phyloP scores from a whole-genome alignment of 2,888 invertebrate species.

The Dryomyza anilis region DNA sequence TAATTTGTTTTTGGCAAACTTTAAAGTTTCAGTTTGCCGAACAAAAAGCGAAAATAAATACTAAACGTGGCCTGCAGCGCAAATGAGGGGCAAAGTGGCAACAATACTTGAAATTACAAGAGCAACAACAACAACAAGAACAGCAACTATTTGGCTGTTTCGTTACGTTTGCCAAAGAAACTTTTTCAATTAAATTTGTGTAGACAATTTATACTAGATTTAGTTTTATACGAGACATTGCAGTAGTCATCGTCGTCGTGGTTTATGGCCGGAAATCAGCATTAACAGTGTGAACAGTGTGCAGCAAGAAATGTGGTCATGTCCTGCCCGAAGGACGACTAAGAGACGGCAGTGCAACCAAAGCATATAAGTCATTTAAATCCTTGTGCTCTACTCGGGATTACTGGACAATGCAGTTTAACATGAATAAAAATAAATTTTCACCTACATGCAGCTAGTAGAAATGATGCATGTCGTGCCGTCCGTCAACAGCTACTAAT shows the following conservation, averaged over 20 bases:
- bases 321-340: background rate
- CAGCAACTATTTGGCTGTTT: background rate
- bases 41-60: constrained; percentile 22
- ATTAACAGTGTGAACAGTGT: background rate
- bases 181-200: constrained; percentile 28
- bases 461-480: background rate
- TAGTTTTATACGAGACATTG: constrained; percentile 2
- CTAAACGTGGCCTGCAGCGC: constrained; percentile 6
- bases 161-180: constrained; percentile 24
- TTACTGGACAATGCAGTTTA: too few species aligned
- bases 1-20: constrained; percentile 31
- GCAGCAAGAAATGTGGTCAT: background rate
- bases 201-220: constrained; percentile 14
- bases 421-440: background rate
- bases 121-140: background rate
- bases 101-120: background rate
- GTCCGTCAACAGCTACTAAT: constrained; percentile 12
- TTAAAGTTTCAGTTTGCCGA: constrained; percentile 20
- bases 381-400: too few species aligned
- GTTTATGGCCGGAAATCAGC: constrained; percentile 6
- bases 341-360: background rate
- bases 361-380: too few species aligned
- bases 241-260: background rate
- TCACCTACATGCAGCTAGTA: constrained; percentile 1
- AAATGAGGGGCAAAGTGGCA: background rate